Conservation (phyloP, 2,888 invertebrate species). For the Cosmia trapezina region DNA sequence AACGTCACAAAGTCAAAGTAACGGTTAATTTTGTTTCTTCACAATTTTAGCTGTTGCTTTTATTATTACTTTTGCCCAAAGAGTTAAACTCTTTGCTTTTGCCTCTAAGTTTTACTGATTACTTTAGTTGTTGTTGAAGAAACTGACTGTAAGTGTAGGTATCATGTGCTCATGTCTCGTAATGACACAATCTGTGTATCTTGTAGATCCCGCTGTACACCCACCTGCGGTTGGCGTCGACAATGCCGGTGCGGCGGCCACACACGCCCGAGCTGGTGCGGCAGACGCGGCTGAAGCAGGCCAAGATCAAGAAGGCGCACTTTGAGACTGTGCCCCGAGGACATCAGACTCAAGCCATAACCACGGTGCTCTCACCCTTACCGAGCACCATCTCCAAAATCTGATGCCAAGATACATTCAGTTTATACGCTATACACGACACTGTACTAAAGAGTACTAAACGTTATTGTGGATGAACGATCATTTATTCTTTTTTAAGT, state of each 20-base stretch:
- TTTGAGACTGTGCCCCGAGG: constrained; percentile 32
- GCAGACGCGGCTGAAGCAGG: constrained; percentile 79
- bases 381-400: constrained; percentile 6
- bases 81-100: too few relatives aligned
- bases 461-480: not conserved
- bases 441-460: constrained; percentile 11
- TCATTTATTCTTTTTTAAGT: not conserved
- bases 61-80: too few relatives aligned
- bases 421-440: not conserved
- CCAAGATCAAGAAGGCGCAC: constrained; percentile 56
- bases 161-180: not conserved
- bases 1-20: too few relatives aligned
- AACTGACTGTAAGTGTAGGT: too few relatives aligned
- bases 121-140: too few relatives aligned
- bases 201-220: constrained; percentile 92
- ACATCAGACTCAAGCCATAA: not conserved
- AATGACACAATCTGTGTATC: not conserved
- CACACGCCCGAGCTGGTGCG: constrained; percentile 89
- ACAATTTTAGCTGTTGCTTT: too few relatives aligned
- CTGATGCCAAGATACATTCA: constrained; percentile 11
- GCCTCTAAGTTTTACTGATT: too few relatives aligned
- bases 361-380: constrained; percentile 2
- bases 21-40: too few relatives aligned
- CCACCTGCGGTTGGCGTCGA: constrained; percentile 91
- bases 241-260: constrained; percentile 90